Evolutionary conservation across 2,888 invertebrate species (phyloP), one percentile per base, ranked within the genome.

Genomic region (Sycophila texana): DNA sequence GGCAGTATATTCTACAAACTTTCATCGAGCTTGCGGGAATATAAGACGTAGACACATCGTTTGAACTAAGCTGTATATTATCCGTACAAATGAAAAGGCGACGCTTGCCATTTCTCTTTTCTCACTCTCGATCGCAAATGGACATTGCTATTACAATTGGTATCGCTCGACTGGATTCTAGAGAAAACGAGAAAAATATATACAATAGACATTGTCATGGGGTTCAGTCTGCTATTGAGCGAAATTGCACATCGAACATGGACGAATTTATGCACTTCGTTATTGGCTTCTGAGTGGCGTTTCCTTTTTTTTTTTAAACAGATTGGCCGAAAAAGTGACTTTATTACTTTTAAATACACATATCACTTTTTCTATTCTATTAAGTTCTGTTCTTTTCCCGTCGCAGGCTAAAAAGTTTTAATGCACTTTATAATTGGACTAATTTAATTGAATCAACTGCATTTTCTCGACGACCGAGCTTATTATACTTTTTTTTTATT

Each of bases 161-260:
- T 68, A 63, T 72, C 61, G 67, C 79, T 80, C 76, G 71, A 76
- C 76, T 76, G 72, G 74, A 67, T 63, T 51, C 14, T 39, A 66
- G 70, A 75, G 75, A 79, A 79, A 79, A 76, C 68, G 57, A 63
- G 22, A 76, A 57, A 47, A 73, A 80, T 77, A 77, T 80, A 80
- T 70, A 77, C 67, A 77, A 80, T 65, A 70, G 67, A 77, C 60
- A 70, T 13, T 76, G 73, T 76, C 73, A 72, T 61, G 51, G 51
- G 77, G 60, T 80, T 74, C 80, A 80, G 80, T 80, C 70, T 74
- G 60, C 51, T 58, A 65, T 74, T 53, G 74, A 78, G 72, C 72
- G 74, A 75, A 47, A 81, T 78, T 81, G 77, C 81, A 81, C 81
- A 78, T 78, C 72, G 71, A 77, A 72, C 66, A 67, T 72, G n/a